Evolutionary conservation across 2,797 vertebrate species (phyloP).

Genomic region (Rhinophrynus dorsalis): DNA sequence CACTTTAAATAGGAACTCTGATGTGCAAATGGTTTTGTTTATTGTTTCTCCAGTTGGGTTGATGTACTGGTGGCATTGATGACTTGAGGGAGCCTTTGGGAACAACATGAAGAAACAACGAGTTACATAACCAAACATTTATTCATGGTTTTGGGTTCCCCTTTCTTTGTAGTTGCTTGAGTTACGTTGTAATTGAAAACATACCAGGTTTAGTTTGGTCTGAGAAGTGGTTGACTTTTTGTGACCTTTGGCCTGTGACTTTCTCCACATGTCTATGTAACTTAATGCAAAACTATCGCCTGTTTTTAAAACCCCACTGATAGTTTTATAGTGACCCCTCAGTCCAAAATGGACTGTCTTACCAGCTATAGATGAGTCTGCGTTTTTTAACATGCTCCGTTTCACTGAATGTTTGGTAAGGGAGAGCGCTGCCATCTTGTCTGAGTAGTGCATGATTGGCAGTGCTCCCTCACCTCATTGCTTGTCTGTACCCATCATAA

Average conservation of each 20-base stretch:
- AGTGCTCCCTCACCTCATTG: no score
- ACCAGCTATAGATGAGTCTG: no score
- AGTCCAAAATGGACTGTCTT: no score
- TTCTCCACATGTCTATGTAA: slow-evolving; percentile 24
- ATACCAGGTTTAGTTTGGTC: slow-evolving; percentile 29
- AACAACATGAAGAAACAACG: not conserved
- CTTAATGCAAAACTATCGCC: not conserved
- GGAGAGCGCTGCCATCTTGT: no score
- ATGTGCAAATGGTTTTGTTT: not conserved
- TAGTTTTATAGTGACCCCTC: no score
- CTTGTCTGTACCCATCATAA: no score
- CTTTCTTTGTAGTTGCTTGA: slow-evolving; percentile 9
- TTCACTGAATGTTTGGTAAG: no score
- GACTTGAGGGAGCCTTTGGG: not conserved
- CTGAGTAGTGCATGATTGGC: no score
- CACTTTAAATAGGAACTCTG: no score
- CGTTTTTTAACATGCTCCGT: no score
- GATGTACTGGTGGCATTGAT: not conserved
- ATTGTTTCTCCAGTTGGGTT: slow-evolving; percentile 27
- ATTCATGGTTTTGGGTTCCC: not conserved
- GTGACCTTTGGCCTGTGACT: slow-evolving; percentile 21
- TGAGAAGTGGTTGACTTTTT: slow-evolving; percentile 18
- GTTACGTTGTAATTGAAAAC: slow-evolving; percentile 22
- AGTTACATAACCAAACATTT: not conserved
- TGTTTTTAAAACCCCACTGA: no score